Evolutionary conservation across 2,113 vertebrate species (phyloP).

Genomic region (Passerina amoena): DNA sequence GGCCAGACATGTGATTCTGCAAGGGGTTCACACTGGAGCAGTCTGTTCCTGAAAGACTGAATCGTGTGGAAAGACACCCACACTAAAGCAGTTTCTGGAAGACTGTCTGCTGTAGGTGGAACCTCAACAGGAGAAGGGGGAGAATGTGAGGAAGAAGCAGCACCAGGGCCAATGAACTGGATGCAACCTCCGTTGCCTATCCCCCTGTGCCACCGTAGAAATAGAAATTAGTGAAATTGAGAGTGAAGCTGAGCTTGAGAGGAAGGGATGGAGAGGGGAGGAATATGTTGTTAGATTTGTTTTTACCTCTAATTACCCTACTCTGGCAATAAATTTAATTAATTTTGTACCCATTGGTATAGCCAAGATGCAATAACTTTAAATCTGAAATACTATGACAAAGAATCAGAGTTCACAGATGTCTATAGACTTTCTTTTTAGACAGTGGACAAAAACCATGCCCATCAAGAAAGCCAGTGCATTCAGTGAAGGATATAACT

Average conservation of each 20-base stretch:
- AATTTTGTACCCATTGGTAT: not conserved
- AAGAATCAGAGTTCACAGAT: not conserved
- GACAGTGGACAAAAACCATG: not conserved
- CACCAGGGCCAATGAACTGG: not conserved
- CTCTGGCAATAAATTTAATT: not conserved
- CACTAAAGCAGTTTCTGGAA: not conserved
- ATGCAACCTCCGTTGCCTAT: rapidly evolving
- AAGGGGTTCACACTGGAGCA: rapidly evolving
- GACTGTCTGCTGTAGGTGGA: rapidly evolving
- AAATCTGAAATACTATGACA: not conserved
- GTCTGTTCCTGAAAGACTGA: not conserved
- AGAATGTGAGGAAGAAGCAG: not conserved
- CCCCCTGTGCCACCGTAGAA: rapidly evolving
- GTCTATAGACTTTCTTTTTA: rapidly evolving
- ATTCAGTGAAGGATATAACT: not conserved
- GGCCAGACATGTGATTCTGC: too few relatives aligned
- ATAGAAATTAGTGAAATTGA: not conserved
- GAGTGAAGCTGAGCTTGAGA: not conserved
- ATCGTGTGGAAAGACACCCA: rapidly evolving
- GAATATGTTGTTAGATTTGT: not conserved
- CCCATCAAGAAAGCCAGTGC: not conserved
- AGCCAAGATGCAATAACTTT: not conserved
- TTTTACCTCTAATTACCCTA: not conserved
- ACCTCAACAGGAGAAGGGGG: rapidly evolving
- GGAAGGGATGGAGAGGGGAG: rapidly evolving